phyloP scores from a whole-genome alignment of 2,797 vertebrate genomes.

The Tympanoctomys barrerae region DNA sequence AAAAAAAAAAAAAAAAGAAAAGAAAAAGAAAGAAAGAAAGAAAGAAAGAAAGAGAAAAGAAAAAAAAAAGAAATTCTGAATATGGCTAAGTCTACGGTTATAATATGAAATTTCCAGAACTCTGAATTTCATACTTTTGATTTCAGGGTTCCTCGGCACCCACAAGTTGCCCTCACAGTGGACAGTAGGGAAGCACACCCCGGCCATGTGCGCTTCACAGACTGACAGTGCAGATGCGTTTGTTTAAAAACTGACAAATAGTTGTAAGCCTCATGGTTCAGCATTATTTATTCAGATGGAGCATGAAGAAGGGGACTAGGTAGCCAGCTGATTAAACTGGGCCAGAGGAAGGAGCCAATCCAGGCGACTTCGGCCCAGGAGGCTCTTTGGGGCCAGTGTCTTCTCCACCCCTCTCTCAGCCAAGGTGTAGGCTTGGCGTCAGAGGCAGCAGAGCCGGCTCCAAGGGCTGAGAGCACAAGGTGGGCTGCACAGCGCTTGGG shows the following conservation, averaged over 20 bases:
- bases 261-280: background rate
- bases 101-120: background rate
- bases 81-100: background rate
- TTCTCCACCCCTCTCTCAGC: fast-evolving
- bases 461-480: fast-evolving
- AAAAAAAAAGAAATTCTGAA: background rate
- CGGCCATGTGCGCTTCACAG: background rate
- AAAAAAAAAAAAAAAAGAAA: too few species aligned
- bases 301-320: background rate
- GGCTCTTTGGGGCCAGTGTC: background rate
- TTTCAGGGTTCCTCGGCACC: background rate
- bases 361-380: background rate
- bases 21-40: too few species aligned
- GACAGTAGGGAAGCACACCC: background rate
- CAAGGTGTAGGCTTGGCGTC: background rate
- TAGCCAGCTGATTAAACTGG: background rate
- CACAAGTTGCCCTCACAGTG: background rate
- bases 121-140: background rate
- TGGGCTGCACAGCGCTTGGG: fast-evolving
- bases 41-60: too few species aligned
- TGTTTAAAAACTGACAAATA: background rate
- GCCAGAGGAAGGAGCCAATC: background rate
- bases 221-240: background rate
- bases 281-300: background rate
- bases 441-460: background rate